Evolutionary conservation across 2,888 invertebrate genomes (phyloP).

Genomic region (Drosophila quasianomalipes): DNA sequence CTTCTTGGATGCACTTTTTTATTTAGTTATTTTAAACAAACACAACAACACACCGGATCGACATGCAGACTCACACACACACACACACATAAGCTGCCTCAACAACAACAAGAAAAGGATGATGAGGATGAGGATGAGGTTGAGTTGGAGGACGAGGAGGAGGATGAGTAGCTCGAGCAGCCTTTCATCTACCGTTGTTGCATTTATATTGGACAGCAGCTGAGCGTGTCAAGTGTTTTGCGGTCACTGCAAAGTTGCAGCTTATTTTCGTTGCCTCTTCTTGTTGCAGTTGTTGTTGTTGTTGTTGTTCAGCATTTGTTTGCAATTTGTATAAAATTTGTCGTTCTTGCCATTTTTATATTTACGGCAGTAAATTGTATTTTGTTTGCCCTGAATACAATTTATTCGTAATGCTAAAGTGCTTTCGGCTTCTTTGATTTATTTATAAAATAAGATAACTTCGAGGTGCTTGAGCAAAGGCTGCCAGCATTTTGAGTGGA

Average conservation of each 20-base stretch:
- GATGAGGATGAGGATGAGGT: neutral
- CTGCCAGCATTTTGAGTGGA: slow-evolving; percentile 27
- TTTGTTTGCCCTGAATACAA: slow-evolving; percentile 30
- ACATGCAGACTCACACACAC: slow-evolving; percentile 5
- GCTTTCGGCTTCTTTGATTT: slow-evolving; percentile 48
- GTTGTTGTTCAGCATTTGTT: slow-evolving; percentile 65
- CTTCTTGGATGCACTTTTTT: slow-evolving; percentile 31
- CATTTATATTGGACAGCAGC: slow-evolving; percentile 70
- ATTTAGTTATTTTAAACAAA: slow-evolving; percentile 18
- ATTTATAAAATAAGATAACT: slow-evolving; percentile 34
- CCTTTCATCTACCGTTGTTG: slow-evolving; percentile 41
- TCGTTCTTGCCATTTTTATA: slow-evolving; percentile 23
- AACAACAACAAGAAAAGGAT: neutral
- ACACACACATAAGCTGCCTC: slow-evolving; percentile 6
- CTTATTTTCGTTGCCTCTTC: slow-evolving; percentile 45
- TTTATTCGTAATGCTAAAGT: slow-evolving; percentile 52
- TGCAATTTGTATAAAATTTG: slow-evolving; percentile 76
- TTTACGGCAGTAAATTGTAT: slow-evolving; percentile 59
- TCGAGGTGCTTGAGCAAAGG: slow-evolving; percentile 29
- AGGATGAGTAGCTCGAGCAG: neutral
- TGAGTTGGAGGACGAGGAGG: neutral
- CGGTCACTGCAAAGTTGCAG: slow-evolving; percentile 60
- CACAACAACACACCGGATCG: neutral
- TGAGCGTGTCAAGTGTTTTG: slow-evolving; percentile 78
- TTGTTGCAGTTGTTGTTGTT: slow-evolving; percentile 16